Evolutionary conservation across 2,888 invertebrate genomes (phyloP).

Genomic region (Ormia ochracea): DNA sequence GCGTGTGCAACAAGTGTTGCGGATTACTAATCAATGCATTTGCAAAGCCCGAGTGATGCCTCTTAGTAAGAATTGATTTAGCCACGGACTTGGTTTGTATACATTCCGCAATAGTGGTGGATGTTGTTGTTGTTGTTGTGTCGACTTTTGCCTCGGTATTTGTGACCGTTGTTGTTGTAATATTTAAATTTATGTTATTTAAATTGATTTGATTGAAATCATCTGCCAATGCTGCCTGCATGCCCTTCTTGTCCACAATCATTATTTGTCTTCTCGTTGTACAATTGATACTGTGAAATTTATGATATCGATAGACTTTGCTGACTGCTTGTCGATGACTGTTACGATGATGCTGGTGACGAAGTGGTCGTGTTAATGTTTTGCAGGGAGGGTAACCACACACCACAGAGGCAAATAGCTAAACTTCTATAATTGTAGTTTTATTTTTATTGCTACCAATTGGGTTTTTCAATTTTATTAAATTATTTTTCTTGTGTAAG

Average conservation of each 20-base stretch:
- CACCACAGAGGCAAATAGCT: constrained; percentile 1
- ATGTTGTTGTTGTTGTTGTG: constrained; percentile 64
- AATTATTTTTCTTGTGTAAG: constrained; percentile 35
- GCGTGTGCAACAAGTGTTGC: constrained; percentile 63
- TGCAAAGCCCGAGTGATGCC: constrained; percentile 48
- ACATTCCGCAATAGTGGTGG: constrained; percentile 30
- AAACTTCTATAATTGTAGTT: constrained; percentile 22
- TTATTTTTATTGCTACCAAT: constrained; percentile 22
- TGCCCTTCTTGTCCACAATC: constrained; percentile 52
- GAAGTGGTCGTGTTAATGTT: neutral
- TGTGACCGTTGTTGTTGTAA: constrained; percentile 54
- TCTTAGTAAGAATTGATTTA: constrained; percentile 51
- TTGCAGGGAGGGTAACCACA: constrained; percentile 17
- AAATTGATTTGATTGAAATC: constrained; percentile 65
- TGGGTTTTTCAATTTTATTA: constrained; percentile 32
- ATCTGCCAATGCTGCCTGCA: constrained; percentile 42
- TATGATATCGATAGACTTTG: constrained; percentile 27
- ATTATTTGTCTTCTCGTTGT: constrained; percentile 43
- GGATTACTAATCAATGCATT: constrained; percentile 53
- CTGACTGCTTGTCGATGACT: constrained; percentile 21
- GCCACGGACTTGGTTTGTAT: constrained; percentile 38
- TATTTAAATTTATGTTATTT: constrained; percentile 62
- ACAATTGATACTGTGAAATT: constrained; percentile 36
- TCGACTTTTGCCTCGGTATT: neutral
- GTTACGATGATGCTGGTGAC: constrained; percentile 10